Evolutionary conservation across 2,888 invertebrate species (phyloP), one percentile per base, ranked within the genome.

Genomic region (Dryocosmus kuriphilus): DNA sequence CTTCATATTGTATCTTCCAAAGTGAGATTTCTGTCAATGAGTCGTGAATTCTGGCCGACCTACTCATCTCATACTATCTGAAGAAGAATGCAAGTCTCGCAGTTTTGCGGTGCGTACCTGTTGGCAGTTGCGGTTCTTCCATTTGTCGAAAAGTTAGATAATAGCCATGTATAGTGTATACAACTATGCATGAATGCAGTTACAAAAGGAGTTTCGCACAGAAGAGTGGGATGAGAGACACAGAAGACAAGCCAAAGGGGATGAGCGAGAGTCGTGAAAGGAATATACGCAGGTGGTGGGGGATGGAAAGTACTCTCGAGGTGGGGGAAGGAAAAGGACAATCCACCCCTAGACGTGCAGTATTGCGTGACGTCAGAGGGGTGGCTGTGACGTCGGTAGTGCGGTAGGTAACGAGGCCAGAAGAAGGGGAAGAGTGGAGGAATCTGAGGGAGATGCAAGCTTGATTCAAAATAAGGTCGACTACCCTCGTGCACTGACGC

Each of bases 381-480:
- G 77, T 57, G 71, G 77, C 1, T 79, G 82, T 88, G 88, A 88
- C 88, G 88, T 88, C 88, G 88, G 84, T 82, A 83, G 85, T 86
- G 86, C 85, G 85, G 86, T 84, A 85, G 86, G 85, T 85, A 82
- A 81, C 84, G 80, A 82, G 83, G 82, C 77, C 75, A 71, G 57
- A 19, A 51, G 14, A 24, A 38, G 38, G 38, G 24, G 24, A n/a
- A 71, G 27, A 30, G 30, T 46, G 51, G 4, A 71, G 30, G 11
- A 30, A 71, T 63, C 5, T 22, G 62, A 27, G 75, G 22, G 71
- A 32, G 76, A 78, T 41, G 77, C 75, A 77, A 75, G 75, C 75
- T 75, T 81, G 84, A 84, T 81, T 85, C 85, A 83, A 86, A 88
- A 87, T 86, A 88, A 86, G 88, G 87, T 88, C 89, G 85, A 84